Conservation (phyloP, 2,888 invertebrate genomes). For the Andrena marginata region DNA sequence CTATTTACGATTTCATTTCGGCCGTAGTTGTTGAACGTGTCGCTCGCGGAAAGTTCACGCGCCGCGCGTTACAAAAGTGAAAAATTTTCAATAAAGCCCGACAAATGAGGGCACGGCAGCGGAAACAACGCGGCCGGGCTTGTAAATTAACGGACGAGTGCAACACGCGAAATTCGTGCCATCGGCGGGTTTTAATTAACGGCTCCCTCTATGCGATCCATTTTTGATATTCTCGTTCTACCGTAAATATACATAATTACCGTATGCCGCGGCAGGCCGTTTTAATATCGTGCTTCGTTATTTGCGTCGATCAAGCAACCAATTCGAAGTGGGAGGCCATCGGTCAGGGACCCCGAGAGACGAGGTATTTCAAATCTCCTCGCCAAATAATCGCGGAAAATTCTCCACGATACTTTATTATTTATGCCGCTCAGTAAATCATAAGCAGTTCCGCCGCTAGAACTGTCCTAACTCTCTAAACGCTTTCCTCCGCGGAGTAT, state of each 20-base stretch:
- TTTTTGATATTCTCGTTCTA: constrained; percentile 7
- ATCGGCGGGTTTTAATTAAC: constrained; percentile 42
- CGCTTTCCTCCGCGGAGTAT: constrained; percentile 64
- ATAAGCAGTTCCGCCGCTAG: constrained; percentile 43
- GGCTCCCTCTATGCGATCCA: constrained; percentile 14
- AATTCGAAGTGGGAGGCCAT: not conserved
- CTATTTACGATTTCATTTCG: not conserved
- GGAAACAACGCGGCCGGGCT: constrained; percentile 15
- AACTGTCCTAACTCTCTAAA: constrained; percentile 66
- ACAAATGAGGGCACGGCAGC: constrained; percentile 8
- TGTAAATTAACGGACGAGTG: constrained; percentile 33
- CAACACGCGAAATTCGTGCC: constrained; percentile 31
- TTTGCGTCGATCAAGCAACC: not conserved
- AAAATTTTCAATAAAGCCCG: constrained; percentile 34
- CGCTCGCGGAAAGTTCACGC: constrained; percentile 3
- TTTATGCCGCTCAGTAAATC: constrained; percentile 66
- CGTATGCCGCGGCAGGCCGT: too few relatives aligned
- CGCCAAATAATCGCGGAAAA: constrained; percentile 44
- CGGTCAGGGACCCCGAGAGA: not conserved
- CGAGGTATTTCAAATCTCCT: constrained; percentile 31
- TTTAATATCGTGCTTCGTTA: not conserved
- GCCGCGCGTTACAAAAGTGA: not conserved
- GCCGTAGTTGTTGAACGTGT: not conserved
- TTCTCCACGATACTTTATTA: constrained; percentile 62
- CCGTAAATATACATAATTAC: not conserved